phyloP scores from a whole-genome alignment of 2,888 invertebrate genomes.

The Opisthograptis luteolata region DNA sequence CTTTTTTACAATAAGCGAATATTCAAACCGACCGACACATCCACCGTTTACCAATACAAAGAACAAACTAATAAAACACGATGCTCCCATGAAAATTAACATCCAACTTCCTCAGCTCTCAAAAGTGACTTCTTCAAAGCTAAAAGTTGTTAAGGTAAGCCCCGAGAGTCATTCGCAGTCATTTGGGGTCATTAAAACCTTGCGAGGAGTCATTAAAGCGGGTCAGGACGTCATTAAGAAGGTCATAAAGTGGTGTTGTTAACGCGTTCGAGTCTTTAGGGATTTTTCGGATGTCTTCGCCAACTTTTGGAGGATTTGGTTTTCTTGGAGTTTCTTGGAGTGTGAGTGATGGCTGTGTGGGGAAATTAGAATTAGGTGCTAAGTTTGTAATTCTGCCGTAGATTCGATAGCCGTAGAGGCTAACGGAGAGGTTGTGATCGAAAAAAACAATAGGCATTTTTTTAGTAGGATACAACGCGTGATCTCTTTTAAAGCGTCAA shows the following conservation, averaged over 20 bases:
- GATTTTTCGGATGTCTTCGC: conserved; percentile 34
- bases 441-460: too few relatives aligned
- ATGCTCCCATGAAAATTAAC: conserved; percentile 15
- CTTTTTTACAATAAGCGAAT: too few relatives aligned
- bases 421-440: too few relatives aligned
- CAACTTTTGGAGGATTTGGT: conserved; percentile 20
- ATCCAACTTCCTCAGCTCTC: conserved; percentile 6
- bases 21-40: too few relatives aligned
- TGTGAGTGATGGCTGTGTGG: not conserved
- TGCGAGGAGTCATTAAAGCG: conserved; percentile 61
- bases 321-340: conserved; percentile 3
- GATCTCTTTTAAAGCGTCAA: too few relatives aligned
- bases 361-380: too few relatives aligned
- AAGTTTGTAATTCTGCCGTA: too few relatives aligned
- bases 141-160: conserved; percentile 58
- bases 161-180: conserved; percentile 59
- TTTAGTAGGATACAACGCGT: too few relatives aligned
- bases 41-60: too few relatives aligned
- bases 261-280: conserved; percentile 26
- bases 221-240: conserved; percentile 53
- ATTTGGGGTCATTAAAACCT: conserved; percentile 69
- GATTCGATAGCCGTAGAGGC: too few relatives aligned
- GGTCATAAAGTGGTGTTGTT: conserved; percentile 43
- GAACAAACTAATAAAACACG: not conserved
- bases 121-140: conserved; percentile 39